These are phyloP conservation scores for Cynoglossus semilaevis DNA, from an alignment of 2,113 vertebrate species.

Conservation along the genomic window DNA sequence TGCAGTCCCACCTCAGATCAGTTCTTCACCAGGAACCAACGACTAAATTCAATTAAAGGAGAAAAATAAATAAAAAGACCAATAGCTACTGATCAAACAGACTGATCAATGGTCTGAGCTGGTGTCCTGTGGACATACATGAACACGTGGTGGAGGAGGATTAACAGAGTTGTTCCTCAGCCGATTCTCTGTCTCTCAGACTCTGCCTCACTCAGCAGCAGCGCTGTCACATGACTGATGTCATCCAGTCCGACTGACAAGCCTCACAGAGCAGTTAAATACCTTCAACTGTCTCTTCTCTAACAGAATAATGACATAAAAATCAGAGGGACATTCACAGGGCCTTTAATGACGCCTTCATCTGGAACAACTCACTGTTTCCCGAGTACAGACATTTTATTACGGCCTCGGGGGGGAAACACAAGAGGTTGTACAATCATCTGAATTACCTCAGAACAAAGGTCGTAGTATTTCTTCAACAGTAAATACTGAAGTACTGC, in stretches of 20 bases:
- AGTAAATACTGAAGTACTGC: not conserved
- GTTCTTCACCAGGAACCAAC: no score
- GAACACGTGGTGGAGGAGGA: no score
- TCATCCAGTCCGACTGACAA: slow-evolving; percentile 19
- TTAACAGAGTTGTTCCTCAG: not conserved
- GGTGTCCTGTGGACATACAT: no score
- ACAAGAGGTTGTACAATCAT: not conserved
- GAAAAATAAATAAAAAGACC: no score
- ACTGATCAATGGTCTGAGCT: no score
- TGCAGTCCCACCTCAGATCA: no score
- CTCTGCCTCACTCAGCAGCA: not conserved
- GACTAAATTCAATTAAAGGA: no score
- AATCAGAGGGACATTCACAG: not conserved
- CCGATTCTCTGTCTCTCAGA: no score
- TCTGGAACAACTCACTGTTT: slow-evolving; percentile 10
- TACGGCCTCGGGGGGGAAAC: not conserved
- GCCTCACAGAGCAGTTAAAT: slow-evolving; percentile 1
- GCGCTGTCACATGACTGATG: not conserved
- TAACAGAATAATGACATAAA: slow-evolving; percentile 4
- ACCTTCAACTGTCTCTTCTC: not conserved
- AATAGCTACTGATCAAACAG: no score
- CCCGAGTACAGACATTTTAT: slow-evolving; percentile 28
- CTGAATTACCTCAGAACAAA: slow-evolving; percentile 22
- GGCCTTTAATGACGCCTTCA: slow-evolving; percentile 27
- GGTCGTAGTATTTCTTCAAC: slow-evolving; percentile 13